These are phyloP conservation scores for Temnothorax longispinosus DNA, from an alignment of 1,140 invertebrate species.

Conservation along the genomic window DNA sequence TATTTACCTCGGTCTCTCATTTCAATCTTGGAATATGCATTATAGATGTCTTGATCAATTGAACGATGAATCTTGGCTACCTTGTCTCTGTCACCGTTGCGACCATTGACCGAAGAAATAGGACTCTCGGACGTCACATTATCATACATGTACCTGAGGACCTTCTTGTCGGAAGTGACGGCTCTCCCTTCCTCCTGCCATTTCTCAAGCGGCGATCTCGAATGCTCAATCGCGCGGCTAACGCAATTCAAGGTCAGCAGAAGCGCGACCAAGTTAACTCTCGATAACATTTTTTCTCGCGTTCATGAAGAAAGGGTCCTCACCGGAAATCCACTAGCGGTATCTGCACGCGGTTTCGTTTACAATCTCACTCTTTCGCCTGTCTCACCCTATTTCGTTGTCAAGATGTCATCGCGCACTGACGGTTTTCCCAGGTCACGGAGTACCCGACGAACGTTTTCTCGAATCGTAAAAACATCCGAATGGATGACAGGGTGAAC, in stretches of 20 bases:
- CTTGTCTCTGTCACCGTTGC: slow-evolving; percentile 10
- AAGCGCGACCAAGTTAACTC: slow-evolving; percentile 79
- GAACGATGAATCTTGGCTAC: background rate
- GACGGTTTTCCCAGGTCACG: background rate
- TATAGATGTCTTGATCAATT: slow-evolving; percentile 1
- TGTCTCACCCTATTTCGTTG: slow-evolving; percentile 44
- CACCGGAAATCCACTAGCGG: slow-evolving; percentile 5
- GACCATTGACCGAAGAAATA: background rate
- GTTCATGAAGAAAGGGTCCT: slow-evolving; percentile 50
- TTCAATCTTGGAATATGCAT: slow-evolving; percentile 39
- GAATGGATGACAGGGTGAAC: background rate
- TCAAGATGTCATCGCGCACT: slow-evolving; percentile 13
- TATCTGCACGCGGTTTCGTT: slow-evolving; percentile 7
- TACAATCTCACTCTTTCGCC: slow-evolving; percentile 9
- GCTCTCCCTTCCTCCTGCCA: slow-evolving; percentile 12
- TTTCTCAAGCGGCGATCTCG: background rate
- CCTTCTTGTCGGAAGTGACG: background rate
- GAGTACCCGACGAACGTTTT: background rate
- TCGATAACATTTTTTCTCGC: slow-evolving; percentile 74
- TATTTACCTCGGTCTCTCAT: slow-evolving; percentile 52
- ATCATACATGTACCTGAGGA: slow-evolving; percentile 36
- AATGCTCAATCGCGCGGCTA: slow-evolving; percentile 58
- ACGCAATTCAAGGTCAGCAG: slow-evolving; percentile 71
- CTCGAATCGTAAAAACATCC: slow-evolving; percentile 33
- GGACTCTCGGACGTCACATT: slow-evolving; percentile 42